Percentiles rank a stretch among this genome's conserved stretches.
Evolutionary conservation across 2,888 invertebrate species (phyloP).

Genomic region (Thymelicus lineola): DNA sequence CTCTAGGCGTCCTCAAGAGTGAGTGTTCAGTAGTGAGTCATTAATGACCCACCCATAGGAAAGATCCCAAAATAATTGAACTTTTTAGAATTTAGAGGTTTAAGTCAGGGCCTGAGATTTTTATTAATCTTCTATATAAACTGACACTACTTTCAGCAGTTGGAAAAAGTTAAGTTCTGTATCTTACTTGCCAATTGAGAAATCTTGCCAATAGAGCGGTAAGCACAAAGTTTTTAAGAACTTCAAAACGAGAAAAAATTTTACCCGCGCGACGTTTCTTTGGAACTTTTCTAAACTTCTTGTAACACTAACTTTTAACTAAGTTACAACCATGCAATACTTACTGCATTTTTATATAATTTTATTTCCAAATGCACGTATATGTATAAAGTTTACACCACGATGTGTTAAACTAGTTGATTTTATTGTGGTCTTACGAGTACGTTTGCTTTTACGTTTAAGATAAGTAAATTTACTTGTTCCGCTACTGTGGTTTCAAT

Average conservation of each 20-base stretch:
- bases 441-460: neutral
- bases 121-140: neutral
- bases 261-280: conserved; percentile 21
- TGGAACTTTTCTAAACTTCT: conserved; percentile 33
- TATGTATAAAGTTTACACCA: conserved; percentile 3
- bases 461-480: neutral
- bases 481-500: neutral
- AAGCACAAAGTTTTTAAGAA: conserved; percentile 37
- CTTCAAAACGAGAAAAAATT: conserved; percentile 39
- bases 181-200: conserved; percentile 33
- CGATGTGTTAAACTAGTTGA: neutral
- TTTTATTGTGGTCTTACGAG: neutral
- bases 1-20: too few relatives aligned
- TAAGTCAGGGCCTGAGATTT: too few relatives aligned
- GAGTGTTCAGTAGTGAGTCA: too few relatives aligned
- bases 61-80: too few relatives aligned
- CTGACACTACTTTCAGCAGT: conserved; percentile 12
- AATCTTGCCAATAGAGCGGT: conserved; percentile 36
- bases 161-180: conserved; percentile 26
- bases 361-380: conserved; percentile 15
- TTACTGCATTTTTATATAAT: conserved; percentile 19
- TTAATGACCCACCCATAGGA: too few relatives aligned
- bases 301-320: conserved; percentile 31
- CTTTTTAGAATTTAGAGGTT: too few relatives aligned
- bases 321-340: conserved; percentile 28